Percentiles rank a stretch among this genome's conserved stretches.
These are phyloP conservation scores for Zalophus californianus DNA, from an alignment of 2,797 vertebrate genomes.

Conservation along the genomic window DNA sequence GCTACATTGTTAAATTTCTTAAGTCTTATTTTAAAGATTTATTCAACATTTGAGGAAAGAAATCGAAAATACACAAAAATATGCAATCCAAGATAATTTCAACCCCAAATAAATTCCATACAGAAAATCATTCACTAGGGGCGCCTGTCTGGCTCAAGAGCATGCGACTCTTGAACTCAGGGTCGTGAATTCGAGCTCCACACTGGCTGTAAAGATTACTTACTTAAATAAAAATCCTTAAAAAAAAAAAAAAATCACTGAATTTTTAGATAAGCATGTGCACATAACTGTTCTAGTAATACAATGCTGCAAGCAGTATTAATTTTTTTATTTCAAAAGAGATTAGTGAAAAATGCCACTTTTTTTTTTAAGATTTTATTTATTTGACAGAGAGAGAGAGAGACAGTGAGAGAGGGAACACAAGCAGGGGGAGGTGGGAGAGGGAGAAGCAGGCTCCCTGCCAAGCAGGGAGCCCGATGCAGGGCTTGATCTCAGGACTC, in stretches of 20 bases:
- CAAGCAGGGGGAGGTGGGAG: no score
- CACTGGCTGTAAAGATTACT: background rate
- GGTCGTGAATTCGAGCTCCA: background rate
- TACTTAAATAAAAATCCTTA: background rate
- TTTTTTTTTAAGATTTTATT: background rate
- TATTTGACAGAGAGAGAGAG: no score
- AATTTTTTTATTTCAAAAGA: slow-evolving; percentile 30
- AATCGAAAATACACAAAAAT: slow-evolving; percentile 26
- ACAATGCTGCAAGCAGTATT: background rate
- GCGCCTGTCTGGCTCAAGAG: background rate
- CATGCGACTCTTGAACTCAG: background rate
- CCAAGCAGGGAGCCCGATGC: no score
- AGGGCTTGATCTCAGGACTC: no score
- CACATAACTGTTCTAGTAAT: background rate
- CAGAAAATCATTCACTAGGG: slow-evolving; percentile 2
- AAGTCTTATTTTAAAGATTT: slow-evolving; percentile 34
- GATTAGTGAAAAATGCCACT: background rate
- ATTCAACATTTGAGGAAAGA: slow-evolving; percentile 1
- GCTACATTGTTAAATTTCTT: background rate
- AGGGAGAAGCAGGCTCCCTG: no score
- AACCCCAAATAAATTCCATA: slow-evolving; percentile 23
- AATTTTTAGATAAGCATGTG: background rate
- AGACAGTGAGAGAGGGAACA: no score
- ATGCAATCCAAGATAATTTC: background rate
- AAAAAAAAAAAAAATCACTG: background rate